Conservation (phyloP, 1,140 invertebrate genomes). For the Drosophila prosaltans region DNA sequence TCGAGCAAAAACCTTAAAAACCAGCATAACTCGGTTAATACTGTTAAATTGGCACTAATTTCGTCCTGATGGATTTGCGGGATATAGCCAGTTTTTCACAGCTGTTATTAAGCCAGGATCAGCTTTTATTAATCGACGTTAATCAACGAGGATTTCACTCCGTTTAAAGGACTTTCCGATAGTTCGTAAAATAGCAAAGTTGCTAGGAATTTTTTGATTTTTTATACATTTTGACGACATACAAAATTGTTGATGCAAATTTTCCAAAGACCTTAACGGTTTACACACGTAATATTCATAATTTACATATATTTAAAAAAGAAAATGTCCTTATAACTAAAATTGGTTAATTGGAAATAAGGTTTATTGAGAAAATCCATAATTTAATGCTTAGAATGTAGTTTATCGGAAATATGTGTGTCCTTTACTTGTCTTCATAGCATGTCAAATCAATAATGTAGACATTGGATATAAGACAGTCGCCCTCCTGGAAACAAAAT, state of each 20-base stretch:
- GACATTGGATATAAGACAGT: slow-evolving; percentile 82
- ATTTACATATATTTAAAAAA: neutral
- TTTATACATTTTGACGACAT: neutral
- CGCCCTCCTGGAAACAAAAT: slow-evolving; percentile 68
- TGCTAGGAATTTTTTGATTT: neutral
- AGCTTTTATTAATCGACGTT: neutral
- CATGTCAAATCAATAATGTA: slow-evolving; percentile 79
- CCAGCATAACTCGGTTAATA: neutral
- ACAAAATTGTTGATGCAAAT: neutral
- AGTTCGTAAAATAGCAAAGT: neutral
- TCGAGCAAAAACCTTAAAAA: too few relatives aligned
- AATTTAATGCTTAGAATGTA: slow-evolving; percentile 34
- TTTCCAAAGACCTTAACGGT: neutral
- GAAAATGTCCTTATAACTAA: slow-evolving; percentile 33
- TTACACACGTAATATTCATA: neutral
- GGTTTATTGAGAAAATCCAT: slow-evolving; percentile 12
- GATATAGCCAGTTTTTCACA: too few relatives aligned
- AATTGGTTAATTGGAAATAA: slow-evolving; percentile 48
- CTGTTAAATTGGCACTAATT: too few relatives aligned
- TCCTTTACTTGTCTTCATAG: slow-evolving; percentile 73
- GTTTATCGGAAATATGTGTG: slow-evolving; percentile 6
- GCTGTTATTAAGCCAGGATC: too few relatives aligned
- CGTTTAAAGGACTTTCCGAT: neutral
- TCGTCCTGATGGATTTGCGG: too few relatives aligned
- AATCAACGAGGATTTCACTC: too few relatives aligned